Base-by-base conservation (phyloP, 2,888 invertebrate genomes). In the Uloborus plumipes region DNA sequence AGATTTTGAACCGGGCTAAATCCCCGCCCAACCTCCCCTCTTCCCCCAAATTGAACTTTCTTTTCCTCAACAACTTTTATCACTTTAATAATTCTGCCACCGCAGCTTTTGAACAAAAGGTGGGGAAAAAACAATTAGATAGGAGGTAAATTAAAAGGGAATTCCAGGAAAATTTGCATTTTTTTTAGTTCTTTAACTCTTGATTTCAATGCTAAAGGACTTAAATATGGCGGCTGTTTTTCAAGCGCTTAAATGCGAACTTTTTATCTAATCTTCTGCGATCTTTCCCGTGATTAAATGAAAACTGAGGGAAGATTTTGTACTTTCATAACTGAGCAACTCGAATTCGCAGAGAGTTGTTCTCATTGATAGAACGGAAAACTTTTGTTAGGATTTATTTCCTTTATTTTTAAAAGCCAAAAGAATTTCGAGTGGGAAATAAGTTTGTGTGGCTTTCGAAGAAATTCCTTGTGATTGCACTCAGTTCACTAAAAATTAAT, bases 61-160 rank as follows among this genome's bases (percentile, higher is more conserved):
- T 55, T 18, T 31, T 26, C 66, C 69, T 61, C 49, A 62, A 58
- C 58, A n/a, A 49, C 62, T 70, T 74, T 73, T 69, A 74, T 74
- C 74, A 58, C 53, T 62, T 70, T 62, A 55, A 62, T 81, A 81
- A 81, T 81, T 74, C 69, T 55, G 74, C 69, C 71, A 55, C 65
- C 55, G 71, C 78, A 66, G 39, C 13, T 64, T 64, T 47, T 64
- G 74, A 81, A 80, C 80, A 81, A 81, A 39, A 70, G 18, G 47
- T 47, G n/a, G 39, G 50, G 69, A 53, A 74, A 73, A 74, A 74
- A 81, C 74, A 74, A 81, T 74, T 74, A 74, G 80, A 78, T 71
- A 71, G 70, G 26, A 62, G 70, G 59, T 59, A 81, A 81, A 81
- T 81, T 81, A 81, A 78, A 74, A 80, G 80, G 71, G 77, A 78